Evolutionary conservation across 92 coral and sea anemone species (phyloP), one percentile per base, ranked within the genome.

Genomic region (Meandrina meandrites): DNA sequence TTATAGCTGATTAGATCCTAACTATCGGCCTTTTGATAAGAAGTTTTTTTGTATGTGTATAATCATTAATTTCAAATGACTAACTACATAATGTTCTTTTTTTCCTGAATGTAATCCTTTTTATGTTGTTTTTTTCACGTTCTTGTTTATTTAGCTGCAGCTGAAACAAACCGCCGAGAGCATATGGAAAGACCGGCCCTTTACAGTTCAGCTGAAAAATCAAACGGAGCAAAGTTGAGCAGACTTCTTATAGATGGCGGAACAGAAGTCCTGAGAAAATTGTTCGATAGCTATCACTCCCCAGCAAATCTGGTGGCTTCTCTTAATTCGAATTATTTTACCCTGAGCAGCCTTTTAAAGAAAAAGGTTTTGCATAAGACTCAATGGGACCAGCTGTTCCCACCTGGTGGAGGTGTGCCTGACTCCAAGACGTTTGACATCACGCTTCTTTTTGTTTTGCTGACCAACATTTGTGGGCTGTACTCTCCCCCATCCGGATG

Each of bases 381-480:
- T 11, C 94, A 91, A 77, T 85, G 90, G 94, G 78, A 91, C 80
- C 56, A 75, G 37, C 80, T 92, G 81, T 92, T 84, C 74, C 90
- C 94, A 27, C 57, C 90, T 34, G 76, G 48, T 58, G 90, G 87
- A 36, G 79, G 84, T 60, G 50, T 27, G 10, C 94, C 94, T 22
- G 86, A 81, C n/a, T 92, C 92, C 19, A 87, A 75, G 53, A 75
- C 72, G 15, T 91, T 83, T 74, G 93, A 91, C 28, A 75, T 91
- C 35, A 83, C 91, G 51, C 78, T 91, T 42, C 89, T 91, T 54
- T 79, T 84, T 72, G 86, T 83, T 30, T 82, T 91, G 36, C 88
- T 91, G 34, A 73, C 91, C 36, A 87, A 83, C 78, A 91, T 88
- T 68, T 91, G 94, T 82, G 87, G 93, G 8, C 81, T 86, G 28